phyloP scores from a whole-genome alignment of 2,888 invertebrate species.

The Eurois occulta region DNA sequence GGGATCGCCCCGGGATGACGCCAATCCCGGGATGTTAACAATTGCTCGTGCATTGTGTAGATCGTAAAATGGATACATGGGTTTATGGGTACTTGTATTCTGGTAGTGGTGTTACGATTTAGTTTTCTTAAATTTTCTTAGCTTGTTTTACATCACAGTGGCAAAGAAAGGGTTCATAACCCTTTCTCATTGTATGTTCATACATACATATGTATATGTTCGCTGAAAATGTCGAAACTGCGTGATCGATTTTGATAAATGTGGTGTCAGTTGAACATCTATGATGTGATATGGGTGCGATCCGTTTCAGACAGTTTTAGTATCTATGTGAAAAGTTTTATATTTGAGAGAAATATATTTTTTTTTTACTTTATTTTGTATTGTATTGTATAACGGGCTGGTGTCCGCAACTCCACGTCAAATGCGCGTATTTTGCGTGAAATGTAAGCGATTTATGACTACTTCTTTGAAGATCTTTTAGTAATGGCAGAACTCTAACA shows the following conservation, averaged over 20 bases:
- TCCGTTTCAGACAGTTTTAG: slow-evolving; percentile 18
- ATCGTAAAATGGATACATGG: slow-evolving; percentile 75
- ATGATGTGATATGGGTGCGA: slow-evolving; percentile 35
- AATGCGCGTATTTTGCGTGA: not conserved
- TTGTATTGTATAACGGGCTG: no score
- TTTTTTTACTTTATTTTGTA: slow-evolving; percentile 3
- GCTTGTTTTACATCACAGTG: slow-evolving; percentile 11
- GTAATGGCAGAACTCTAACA: not conserved
- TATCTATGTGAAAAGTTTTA: not conserved
- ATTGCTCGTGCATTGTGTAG: slow-evolving; percentile 75
- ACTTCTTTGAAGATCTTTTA: slow-evolving; percentile 12
- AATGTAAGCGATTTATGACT: not conserved
- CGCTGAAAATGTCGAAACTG: slow-evolving; percentile 36
- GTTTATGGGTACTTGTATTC: slow-evolving; percentile 63
- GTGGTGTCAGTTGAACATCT: slow-evolving; percentile 37
- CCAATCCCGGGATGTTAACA: slow-evolving; percentile 74
- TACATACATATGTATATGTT: not conserved
- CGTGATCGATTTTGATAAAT: slow-evolving; percentile 55
- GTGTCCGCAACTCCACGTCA: no score
- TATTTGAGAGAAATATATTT: not conserved
- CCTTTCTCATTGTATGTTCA: not conserved
- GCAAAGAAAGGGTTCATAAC: not conserved
- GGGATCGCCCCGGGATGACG: slow-evolving; percentile 69
- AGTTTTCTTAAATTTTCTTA: slow-evolving; percentile 38
- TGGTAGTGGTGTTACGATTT: slow-evolving; percentile 34